Evolutionary conservation across 92 coral and sea anemone species (phyloP).

Genomic region (Siderastrea siderea): DNA sequence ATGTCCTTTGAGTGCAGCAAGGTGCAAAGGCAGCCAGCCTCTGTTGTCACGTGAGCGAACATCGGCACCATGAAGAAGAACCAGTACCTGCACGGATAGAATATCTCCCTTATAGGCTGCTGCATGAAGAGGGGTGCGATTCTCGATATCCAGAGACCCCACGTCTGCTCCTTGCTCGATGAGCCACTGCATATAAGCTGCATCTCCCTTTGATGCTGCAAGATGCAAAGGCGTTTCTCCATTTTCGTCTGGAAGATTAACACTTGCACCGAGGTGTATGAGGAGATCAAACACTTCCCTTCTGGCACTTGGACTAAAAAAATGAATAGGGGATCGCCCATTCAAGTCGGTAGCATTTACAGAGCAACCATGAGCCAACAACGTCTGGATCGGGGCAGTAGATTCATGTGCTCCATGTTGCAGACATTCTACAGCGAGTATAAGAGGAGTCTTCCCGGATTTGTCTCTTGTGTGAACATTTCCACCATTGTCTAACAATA

Average conservation of each 20-base stretch:
- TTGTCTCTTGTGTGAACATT: slow-evolving; percentile 9
- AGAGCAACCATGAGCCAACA: slow-evolving; percentile 5
- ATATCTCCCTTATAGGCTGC: slow-evolving; percentile 3
- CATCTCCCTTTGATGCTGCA: background rate
- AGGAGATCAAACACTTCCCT: slow-evolving; percentile 14
- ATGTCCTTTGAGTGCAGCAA: slow-evolving; percentile 11
- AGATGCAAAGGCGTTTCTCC: slow-evolving; percentile 33
- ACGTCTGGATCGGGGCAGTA: too few relatives aligned
- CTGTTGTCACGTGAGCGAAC: background rate
- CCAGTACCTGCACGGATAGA: slow-evolving; percentile 4
- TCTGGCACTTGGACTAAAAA: background rate
- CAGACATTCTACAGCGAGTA: background rate
- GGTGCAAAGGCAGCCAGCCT: slow-evolving; percentile 28
- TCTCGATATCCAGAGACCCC: slow-evolving; percentile 8
- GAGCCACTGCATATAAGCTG: background rate
- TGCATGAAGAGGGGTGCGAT: slow-evolving; percentile 29
- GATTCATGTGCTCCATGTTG: too few relatives aligned
- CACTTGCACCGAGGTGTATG: background rate
- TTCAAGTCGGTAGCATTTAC: background rate
- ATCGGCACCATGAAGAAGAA: slow-evolving; percentile 20
- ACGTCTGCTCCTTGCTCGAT: slow-evolving; percentile 15
- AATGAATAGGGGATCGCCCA: slow-evolving; percentile 26
- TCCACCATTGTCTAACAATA: background rate
- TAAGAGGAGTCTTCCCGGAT: slow-evolving; percentile 7
- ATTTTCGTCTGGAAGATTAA: background rate